Percentiles rank a stretch among this genome's conserved stretches.
Evolutionary conservation across 2,888 invertebrate genomes (phyloP).

Genomic region (Margaritifera margaritifera): DNA sequence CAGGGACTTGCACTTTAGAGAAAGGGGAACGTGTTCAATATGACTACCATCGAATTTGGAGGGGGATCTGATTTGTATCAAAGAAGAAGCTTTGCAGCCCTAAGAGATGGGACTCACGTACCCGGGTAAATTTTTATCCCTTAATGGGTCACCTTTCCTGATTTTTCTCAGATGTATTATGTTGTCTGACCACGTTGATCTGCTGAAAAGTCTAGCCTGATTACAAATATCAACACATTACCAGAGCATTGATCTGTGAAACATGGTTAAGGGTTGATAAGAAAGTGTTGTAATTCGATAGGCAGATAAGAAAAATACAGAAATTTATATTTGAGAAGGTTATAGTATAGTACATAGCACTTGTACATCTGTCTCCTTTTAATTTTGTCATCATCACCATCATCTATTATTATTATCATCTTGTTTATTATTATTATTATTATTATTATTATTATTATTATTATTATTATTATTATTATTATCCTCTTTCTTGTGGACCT

Average conservation of each 20-base stretch:
- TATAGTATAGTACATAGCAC: too few species aligned
- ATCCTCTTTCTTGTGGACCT: too few species aligned
- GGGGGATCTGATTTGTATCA: conserved; percentile 70
- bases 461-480: too few species aligned
- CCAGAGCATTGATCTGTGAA: neutral
- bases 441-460: too few species aligned
- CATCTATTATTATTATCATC: too few species aligned
- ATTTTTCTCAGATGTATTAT: neutral
- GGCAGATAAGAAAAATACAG: too few species aligned
- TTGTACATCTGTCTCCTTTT: too few species aligned
- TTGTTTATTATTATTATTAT: too few species aligned
- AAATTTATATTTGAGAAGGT: too few species aligned
- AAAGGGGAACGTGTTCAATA: conserved; percentile 35
- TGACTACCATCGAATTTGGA: conserved; percentile 69
- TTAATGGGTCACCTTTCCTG: neutral
- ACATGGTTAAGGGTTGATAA: neutral
- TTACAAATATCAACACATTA: neutral
- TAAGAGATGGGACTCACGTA: conserved; percentile 71
- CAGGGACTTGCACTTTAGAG: neutral
- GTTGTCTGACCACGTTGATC: neutral
- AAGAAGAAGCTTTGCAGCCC: conserved; percentile 65
- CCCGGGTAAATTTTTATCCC: conserved; percentile 67
- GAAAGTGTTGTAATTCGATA: too few species aligned
- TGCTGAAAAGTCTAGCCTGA: neutral
- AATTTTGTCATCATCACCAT: too few species aligned